A percentile compares a stretch with the other conserved stretches of the same genome.
phyloP scores from a whole-genome alignment of 2,113 vertebrate genomes.

The Plecturocebus donacophilus region DNA sequence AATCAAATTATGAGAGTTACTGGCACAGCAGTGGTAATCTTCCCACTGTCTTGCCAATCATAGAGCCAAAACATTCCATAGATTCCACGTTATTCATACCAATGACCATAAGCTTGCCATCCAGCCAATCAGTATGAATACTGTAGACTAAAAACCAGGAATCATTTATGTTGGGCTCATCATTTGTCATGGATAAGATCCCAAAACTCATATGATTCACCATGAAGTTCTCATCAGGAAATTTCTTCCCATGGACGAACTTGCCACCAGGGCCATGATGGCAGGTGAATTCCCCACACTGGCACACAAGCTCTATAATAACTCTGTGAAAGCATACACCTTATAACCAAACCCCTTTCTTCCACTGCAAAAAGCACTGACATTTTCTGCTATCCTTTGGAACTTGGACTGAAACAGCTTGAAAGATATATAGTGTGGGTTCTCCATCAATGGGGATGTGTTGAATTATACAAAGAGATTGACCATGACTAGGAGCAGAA shows the following conservation, averaged over 20 bases:
- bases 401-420: background rate
- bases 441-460: background rate
- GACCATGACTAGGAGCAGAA: background rate
- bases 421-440: background rate
- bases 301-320: constrained; percentile 90
- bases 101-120: background rate
- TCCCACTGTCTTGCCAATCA: background rate
- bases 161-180: constrained; percentile 1
- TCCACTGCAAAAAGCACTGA: constrained; percentile 88
- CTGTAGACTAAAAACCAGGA: constrained; percentile 94
- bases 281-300: constrained; percentile 92
- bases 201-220: constrained; percentile 86
- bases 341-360: constrained; percentile 91
- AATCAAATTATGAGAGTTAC: background rate
- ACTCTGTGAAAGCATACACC: constrained; percentile 88
- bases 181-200: constrained; percentile 90
- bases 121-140: constrained; percentile 81
- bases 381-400: constrained; percentile 85
- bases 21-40: background rate
- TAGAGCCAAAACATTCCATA: background rate
- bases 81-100: background rate
- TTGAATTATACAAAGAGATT: background rate
- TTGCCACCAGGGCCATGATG: constrained; percentile 89
- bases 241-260: constrained; percentile 90
- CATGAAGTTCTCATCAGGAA: constrained; percentile 90